A percentile compares a stretch with the other conserved stretches of the same genome.
These are phyloP conservation scores for Coboldia fuscipes DNA, from an alignment of 1,140 invertebrate genomes.

Conservation along the genomic window DNA sequence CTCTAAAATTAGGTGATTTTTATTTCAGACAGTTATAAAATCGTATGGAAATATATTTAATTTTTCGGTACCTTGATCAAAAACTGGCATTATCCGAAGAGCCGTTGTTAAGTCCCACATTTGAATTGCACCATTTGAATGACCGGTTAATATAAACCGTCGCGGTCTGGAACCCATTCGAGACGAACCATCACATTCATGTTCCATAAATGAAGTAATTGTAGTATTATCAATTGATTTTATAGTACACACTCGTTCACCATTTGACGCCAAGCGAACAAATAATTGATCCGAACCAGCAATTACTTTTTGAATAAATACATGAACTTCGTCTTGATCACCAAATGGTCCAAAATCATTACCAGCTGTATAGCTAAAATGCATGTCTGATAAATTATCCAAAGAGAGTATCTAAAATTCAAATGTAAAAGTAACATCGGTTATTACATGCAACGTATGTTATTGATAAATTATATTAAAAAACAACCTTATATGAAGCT, in stretches of 20 bases:
- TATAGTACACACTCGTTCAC: conserved; percentile 80
- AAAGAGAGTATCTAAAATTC: conserved; percentile 40
- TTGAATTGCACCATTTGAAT: conserved; percentile 84
- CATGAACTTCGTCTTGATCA: conserved; percentile 92
- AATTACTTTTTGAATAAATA: conserved; percentile 95
- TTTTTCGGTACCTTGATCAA: too few species aligned
- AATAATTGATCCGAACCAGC: conserved; percentile 90
- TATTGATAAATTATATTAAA: neutral
- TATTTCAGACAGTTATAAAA: too few species aligned
- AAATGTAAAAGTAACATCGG: conserved; percentile 27
- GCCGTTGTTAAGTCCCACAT: conserved; percentile 98
- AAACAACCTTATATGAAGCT: conserved; percentile 84
- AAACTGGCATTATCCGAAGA: too few species aligned
- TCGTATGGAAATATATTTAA: too few species aligned
- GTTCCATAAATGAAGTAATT: conserved; percentile 89
- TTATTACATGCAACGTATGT: neutral
- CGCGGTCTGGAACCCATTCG: conserved; percentile 78
- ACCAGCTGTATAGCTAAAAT: conserved; percentile 46
- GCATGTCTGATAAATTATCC: conserved; percentile 48
- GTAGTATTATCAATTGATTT: conserved; percentile 84
- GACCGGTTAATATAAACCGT: conserved; percentile 85
- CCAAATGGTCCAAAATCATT: conserved; percentile 90
- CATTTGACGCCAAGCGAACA: conserved; percentile 84
- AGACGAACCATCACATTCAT: conserved; percentile 88
- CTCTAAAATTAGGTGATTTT: too few species aligned